These are phyloP conservation scores for Furcula furcula DNA, from an alignment of 2,888 invertebrate genomes.

Conservation along the genomic window DNA sequence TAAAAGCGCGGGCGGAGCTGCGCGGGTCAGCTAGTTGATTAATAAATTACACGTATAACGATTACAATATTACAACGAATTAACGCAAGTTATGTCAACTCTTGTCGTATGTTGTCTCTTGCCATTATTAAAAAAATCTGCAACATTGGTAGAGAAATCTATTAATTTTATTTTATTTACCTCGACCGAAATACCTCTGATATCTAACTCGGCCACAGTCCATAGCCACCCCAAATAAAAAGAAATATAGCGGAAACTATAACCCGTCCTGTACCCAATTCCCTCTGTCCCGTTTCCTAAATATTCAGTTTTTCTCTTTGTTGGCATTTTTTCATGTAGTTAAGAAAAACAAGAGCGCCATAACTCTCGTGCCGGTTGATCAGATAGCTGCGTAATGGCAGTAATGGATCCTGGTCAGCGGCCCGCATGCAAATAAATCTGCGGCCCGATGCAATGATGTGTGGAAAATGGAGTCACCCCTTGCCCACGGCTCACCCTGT, in stretches of 20 bases:
- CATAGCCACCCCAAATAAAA: slow-evolving; percentile 44
- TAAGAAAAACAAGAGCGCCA: slow-evolving; percentile 77
- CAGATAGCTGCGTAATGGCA: slow-evolving; percentile 78
- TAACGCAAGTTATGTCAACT: no score
- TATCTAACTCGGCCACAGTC: slow-evolving; percentile 31
- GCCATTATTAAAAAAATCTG: no score
- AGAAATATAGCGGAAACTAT: slow-evolving; percentile 71
- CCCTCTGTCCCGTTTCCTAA: slow-evolving; percentile 52
- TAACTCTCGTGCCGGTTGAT: slow-evolving; percentile 79
- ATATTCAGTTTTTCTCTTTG: slow-evolving; percentile 58
- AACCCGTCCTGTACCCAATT: slow-evolving; percentile 62
- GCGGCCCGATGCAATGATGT: slow-evolving; percentile 81
- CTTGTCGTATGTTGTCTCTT: no score
- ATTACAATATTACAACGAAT: no score
- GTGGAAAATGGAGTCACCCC: slow-evolving; percentile 78
- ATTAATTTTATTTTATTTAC: slow-evolving; percentile 27
- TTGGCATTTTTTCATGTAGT: slow-evolving; percentile 68
- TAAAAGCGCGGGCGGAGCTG: no score
- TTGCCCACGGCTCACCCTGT: slow-evolving; percentile 45
- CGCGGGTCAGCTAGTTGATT: no score
- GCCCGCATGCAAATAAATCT: slow-evolving; percentile 83
- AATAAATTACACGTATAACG: no score
- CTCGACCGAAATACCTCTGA: slow-evolving; percentile 15
- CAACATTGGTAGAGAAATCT: slow-evolving; percentile 6
- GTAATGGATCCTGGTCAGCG: slow-evolving; percentile 82